These are phyloP conservation scores for Platyura marginata DNA, from an alignment of 1,140 invertebrate genomes.

Conservation along the genomic window DNA sequence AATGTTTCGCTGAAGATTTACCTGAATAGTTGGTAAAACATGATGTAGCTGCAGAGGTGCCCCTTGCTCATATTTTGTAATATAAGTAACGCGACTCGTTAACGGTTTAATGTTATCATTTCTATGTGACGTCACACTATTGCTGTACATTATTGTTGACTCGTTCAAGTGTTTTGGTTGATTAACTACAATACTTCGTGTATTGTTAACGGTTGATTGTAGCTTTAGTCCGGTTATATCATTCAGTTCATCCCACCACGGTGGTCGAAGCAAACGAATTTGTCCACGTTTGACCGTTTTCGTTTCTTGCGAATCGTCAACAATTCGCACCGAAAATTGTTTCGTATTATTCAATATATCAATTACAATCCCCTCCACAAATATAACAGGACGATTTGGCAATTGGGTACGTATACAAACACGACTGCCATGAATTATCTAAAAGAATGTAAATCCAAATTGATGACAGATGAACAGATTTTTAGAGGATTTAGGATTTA, in stretches of 20 bases:
- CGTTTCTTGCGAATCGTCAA: constrained; percentile 24
- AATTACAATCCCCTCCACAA: constrained; percentile 67
- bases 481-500: neutral
- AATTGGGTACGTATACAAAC: constrained; percentile 28
- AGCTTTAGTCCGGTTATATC: constrained; percentile 28
- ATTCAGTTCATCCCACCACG: constrained; percentile 89
- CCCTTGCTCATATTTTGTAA: constrained; percentile 1
- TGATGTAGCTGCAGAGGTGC: constrained; percentile 10
- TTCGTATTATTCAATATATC: constrained; percentile 48
- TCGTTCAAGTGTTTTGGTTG: constrained; percentile 4
- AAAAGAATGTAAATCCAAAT: neutral
- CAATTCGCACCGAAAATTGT: constrained; percentile 59
- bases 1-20: neutral
- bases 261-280: constrained; percentile 72
- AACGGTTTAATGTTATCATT: neutral
- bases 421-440: constrained; percentile 29
- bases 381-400: constrained; percentile 38
- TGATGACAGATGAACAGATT: too few species aligned
- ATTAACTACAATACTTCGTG: neutral
- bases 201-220: neutral
- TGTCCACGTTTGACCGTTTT: constrained; percentile 54
- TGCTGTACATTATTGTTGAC: constrained; percentile 9
- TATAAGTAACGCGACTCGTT: neutral
- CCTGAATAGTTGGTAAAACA: constrained; percentile 13
- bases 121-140: neutral